phyloP scores from a whole-genome alignment of 2,113 vertebrate species.

The Junco hyemalis region DNA sequence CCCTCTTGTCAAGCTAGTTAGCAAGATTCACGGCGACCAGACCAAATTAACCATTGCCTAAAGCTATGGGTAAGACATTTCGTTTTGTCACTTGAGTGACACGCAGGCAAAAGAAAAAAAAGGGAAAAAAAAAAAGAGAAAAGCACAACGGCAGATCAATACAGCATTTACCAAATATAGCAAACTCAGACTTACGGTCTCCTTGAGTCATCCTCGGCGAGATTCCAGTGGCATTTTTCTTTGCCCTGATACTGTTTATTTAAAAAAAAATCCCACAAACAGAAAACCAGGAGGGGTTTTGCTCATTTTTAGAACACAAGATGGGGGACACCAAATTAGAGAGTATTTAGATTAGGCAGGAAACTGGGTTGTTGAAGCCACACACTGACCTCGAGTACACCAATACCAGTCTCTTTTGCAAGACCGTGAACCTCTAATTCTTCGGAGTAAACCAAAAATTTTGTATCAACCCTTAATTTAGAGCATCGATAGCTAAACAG shows the following conservation, averaged over 20 bases:
- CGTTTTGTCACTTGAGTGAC: not conserved
- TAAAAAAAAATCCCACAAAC: too few species aligned
- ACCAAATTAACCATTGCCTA: not conserved
- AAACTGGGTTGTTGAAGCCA: not conserved
- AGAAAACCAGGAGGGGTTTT: not conserved
- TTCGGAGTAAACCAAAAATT: not conserved
- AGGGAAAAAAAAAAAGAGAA: not conserved
- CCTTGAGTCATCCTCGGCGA: not conserved
- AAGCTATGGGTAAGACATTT: not conserved
- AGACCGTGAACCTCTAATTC: not conserved
- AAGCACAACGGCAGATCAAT: not conserved
- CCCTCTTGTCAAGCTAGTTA: not conserved
- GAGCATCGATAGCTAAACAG: rapidly evolving
- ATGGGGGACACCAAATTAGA: not conserved
- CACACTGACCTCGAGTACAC: rapidly evolving
- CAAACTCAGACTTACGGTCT: not conserved
- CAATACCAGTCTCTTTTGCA: not conserved
- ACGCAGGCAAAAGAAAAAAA: not conserved
- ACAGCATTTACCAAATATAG: not conserved
- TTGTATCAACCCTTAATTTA: not conserved
- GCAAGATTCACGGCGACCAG: not conserved
- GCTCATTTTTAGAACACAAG: not conserved
- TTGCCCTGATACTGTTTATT: not conserved
- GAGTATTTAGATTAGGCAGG: not conserved
- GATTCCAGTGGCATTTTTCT: not conserved